Evolutionary conservation across 1,140 invertebrate species (phyloP), one percentile per base, ranked within the genome.

Genomic region (Spodoptera litura): DNA sequence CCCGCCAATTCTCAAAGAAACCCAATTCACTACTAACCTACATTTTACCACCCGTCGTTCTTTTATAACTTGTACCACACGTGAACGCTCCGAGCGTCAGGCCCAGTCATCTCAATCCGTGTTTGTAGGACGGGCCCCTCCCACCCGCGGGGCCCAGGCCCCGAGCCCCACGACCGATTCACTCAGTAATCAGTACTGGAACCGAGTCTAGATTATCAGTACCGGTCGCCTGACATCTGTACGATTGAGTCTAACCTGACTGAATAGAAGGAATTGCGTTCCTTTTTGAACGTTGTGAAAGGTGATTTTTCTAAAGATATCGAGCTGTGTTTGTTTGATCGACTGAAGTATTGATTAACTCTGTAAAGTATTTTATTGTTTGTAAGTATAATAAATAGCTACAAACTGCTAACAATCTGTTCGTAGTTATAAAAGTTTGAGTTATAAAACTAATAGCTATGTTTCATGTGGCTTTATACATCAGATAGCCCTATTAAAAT

Each of bases 21-120:
- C 38, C 38, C 38, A 44, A 44, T 44, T 13, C 38, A 25, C 38
- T 0, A 51, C n/a, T 49, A 25, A 20, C 20, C 44, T 25, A 62
- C 35, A n/a, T 44, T 10, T 11, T 44, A 20, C 12, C 12, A 49
- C 38, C 56, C 78, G 25, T 58, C 12, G 8, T 62, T 53, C 66
- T 49, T 68, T 73, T 10, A 8, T 52, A 27, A 6, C 59, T 64
- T 66, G 38, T 8, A 35, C 49, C 74, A 25, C 56, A 31, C 35
- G 51, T 10, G 49, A 4, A 12, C 31, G 75, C 80, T 62, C 75
- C 80, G 59, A 78, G 84, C 82, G 81, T 82, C 80, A 83, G 70
- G 80, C 76, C 78, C 84, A 81, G 82, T 80, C 82, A 79, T 82
- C 80, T 85, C 84, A 82, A 85, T 83, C 80, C 82, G 81, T 85